A percentile compares a stretch with the other conserved stretches of the same genome.
Evolutionary conservation across 2,113 vertebrate genomes (phyloP).

Genomic region (Equus quagga): DNA sequence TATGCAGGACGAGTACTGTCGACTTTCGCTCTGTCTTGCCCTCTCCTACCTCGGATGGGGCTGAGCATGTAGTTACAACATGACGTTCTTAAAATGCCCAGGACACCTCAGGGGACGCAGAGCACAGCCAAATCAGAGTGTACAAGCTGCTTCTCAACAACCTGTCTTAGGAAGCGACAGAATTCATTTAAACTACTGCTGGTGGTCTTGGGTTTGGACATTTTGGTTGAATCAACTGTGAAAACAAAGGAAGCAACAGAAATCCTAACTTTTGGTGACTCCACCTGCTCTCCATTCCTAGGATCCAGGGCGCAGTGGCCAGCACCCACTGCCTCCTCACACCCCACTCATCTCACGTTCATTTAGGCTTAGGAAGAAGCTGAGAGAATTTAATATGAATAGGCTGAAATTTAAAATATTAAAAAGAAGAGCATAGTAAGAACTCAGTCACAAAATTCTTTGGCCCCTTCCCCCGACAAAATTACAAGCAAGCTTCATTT

Average conservation of each 20-base stretch:
- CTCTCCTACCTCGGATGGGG: conserved; percentile 9
- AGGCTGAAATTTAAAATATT: neutral
- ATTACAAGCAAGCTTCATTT: conserved; percentile 54
- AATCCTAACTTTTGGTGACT: conserved; percentile 11
- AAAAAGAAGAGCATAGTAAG: neutral
- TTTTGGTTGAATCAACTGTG: neutral
- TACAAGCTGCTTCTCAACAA: neutral
- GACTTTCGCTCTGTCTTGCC: neutral
- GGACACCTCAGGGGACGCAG: neutral
- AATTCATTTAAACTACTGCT: neutral
- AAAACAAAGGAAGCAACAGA: neutral
- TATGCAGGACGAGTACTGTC: neutral
- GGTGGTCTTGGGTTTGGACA: neutral
- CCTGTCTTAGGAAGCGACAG: neutral
- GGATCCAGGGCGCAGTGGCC: neutral
- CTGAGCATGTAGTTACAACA: neutral
- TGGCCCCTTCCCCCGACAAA: conserved; percentile 19
- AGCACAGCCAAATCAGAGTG: neutral
- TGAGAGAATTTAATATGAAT: neutral
- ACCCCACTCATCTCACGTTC: neutral
- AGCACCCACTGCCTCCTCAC: neutral
- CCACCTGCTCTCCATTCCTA: neutral
- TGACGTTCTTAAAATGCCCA: neutral
- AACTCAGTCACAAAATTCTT: conserved; percentile 28
- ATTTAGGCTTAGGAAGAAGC: neutral